These are phyloP conservation scores for Lampris megalopsis DNA, from an alignment of 2,113 vertebrate species.

Conservation along the genomic window DNA sequence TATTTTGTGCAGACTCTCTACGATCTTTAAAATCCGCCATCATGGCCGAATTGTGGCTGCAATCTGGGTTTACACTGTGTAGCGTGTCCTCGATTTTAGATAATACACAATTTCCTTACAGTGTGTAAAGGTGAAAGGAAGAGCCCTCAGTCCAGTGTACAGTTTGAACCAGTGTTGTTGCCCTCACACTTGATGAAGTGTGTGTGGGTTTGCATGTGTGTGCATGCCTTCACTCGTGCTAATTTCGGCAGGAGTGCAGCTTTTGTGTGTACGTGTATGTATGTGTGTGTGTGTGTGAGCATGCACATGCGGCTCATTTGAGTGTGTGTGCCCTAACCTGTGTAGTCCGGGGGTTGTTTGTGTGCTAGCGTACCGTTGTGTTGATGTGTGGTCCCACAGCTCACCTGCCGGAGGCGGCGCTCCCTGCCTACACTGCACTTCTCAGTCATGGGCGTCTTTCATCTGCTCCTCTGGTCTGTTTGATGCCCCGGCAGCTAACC, in stretches of 20 bases:
- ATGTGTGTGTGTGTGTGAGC: neutral
- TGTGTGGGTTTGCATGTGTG: constrained; percentile 7
- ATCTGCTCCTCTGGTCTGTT: constrained; percentile 4
- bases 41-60: too few relatives aligned
- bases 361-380: neutral
- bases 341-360: neutral
- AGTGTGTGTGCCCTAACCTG: neutral
- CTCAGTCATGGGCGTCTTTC: neutral
- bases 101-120: neutral
- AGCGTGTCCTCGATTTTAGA: too few relatives aligned
- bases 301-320: neutral
- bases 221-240: neutral
- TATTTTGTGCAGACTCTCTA: too few relatives aligned
- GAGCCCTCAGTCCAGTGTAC: too few relatives aligned
- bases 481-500: neutral
- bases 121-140: neutral
- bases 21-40: too few relatives aligned
- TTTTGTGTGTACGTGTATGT: neutral
- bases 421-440: constrained; percentile 28
- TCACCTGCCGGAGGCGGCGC: constrained; percentile 50
- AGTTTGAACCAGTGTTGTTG: too few relatives aligned
- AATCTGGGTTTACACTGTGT: too few relatives aligned
- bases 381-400: neutral
- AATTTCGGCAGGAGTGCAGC: too few relatives aligned
- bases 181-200: neutral